phyloP scores from a whole-genome alignment of 2,888 invertebrate species.

The Dascillus cervinus region DNA sequence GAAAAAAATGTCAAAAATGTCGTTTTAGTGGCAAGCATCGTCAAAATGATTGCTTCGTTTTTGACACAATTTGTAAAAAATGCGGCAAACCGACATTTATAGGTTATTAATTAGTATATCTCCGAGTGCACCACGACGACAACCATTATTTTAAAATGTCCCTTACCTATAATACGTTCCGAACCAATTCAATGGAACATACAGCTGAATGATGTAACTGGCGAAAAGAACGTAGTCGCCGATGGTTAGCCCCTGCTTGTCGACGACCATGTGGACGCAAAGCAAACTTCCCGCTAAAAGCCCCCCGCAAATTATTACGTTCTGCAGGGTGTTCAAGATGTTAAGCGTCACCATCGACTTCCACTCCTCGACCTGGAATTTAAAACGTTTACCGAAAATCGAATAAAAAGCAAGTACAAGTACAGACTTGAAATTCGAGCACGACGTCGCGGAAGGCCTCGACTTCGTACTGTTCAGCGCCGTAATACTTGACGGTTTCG shows the following conservation, averaged over 20 bases:
- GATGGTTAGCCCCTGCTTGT: conserved; percentile 61
- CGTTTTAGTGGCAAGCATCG: too few relatives aligned
- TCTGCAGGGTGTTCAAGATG: conserved; percentile 86
- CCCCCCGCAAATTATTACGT: conserved; percentile 80
- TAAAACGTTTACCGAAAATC: conserved; percentile 1
- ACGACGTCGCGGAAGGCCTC: conserved; percentile 79
- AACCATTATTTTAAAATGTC: too few relatives aligned
- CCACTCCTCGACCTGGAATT: conserved; percentile 89
- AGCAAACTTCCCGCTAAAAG: conserved; percentile 80
- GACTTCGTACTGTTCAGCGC: conserved; percentile 89
- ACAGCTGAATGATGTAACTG: conserved; percentile 89
- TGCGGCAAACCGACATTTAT: too few relatives aligned
- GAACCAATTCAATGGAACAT: conserved; percentile 95
- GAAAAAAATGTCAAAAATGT: too few relatives aligned
- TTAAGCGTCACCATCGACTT: conserved; percentile 78
- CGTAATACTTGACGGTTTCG: conserved; percentile 98
- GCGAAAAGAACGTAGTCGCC: conserved; percentile 96
- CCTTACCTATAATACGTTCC: conserved; percentile 91
- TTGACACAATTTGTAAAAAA: too few relatives aligned
- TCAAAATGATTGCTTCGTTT: too few relatives aligned
- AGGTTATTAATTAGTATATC: too few relatives aligned
- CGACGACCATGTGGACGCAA: conserved; percentile 79
- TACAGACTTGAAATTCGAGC: conserved; percentile 66
- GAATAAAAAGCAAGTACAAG: too few relatives aligned
- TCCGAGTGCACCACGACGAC: too few relatives aligned